Base-by-base conservation (phyloP, 2,113 vertebrate species). In the Labrus mixtus region DNA sequence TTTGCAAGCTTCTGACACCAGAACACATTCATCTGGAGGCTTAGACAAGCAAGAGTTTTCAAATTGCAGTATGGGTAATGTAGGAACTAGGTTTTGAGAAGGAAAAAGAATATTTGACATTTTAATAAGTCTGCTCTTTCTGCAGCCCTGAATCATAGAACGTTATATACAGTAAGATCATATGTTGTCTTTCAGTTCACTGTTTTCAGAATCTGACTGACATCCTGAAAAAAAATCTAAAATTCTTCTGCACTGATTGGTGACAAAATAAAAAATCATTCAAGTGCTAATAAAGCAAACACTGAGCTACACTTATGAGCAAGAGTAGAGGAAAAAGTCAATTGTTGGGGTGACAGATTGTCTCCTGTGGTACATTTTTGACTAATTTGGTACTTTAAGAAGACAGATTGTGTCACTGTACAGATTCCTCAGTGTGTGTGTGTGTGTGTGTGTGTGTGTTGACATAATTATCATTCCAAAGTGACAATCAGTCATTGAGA, bases 401-500 rank as follows among this genome's bases (percentile, higher is more conserved):
- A 71, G 29, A 57, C 41, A 29, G 61, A 73, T 56, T n/a, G 22
- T 68, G 19, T 33, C 1, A 0, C 20, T 29, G 11, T 61, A 33
- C 13, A 23, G 43, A 45, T 29, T 72, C 63, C 45, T 48, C 50
- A 60, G 29, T 53, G 23, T 58, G 16, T 61, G 13, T 56, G 15
- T 48, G 9, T 45, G 12, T 46, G 16, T 46, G 51, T 61, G 41
- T 43, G 37, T 67, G 53, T 77, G 65, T 67, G n/a, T 57, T 9
- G 33, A 71, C 58, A 72, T 78, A 54, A 71, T 51, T 37, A 68
- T 66, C 61, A 55, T 68, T 75, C 51, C 17, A 16, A 59, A 76
- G 72, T 65, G 13, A 62, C 61, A 83, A 54, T 55, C 73, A 58
- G 33, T 71, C 45, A 54, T 74, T 79, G 53, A 62, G 41, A 59